phyloP scores from a whole-genome alignment of 2,888 invertebrate species.

The Hartigia nigra region DNA sequence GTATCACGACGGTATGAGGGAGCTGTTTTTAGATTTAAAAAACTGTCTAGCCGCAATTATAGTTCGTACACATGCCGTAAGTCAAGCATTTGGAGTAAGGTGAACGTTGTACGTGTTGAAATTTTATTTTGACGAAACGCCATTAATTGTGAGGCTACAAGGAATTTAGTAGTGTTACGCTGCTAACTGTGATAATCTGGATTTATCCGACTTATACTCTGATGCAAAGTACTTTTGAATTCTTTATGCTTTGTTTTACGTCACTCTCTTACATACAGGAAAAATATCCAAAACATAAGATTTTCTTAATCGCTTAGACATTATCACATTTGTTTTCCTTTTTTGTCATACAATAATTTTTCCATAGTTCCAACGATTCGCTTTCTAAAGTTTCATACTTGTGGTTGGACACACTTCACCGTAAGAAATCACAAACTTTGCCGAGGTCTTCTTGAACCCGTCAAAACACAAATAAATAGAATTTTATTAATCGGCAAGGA shows the following conservation, averaged over 20 bases:
- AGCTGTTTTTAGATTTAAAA: not conserved
- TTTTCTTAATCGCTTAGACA: not conserved
- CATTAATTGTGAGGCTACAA: not conserved
- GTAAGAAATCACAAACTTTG: not conserved
- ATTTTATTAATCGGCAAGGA: not conserved
- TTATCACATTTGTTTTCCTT: not conserved
- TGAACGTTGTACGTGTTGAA: not conserved
- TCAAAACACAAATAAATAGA: not conserved
- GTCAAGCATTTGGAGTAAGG: not conserved
- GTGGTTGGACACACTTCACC: not conserved
- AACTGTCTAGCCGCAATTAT: not conserved
- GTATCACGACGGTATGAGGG: not conserved
- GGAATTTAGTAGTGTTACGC: not conserved
- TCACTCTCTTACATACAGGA: not conserved
- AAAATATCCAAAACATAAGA: not conserved
- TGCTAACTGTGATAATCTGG: not conserved
- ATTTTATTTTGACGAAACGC: not conserved
- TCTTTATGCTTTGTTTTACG: not conserved
- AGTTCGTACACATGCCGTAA: not conserved
- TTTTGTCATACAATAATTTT: not conserved
- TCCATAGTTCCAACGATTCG: not conserved
- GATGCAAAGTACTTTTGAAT: not conserved
- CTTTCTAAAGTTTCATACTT: not conserved
- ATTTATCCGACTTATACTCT: not conserved
- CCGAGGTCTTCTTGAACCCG: not conserved